phyloP scores from a whole-genome alignment of 2,888 invertebrate genomes.

The Chrysina gloriosa region DNA sequence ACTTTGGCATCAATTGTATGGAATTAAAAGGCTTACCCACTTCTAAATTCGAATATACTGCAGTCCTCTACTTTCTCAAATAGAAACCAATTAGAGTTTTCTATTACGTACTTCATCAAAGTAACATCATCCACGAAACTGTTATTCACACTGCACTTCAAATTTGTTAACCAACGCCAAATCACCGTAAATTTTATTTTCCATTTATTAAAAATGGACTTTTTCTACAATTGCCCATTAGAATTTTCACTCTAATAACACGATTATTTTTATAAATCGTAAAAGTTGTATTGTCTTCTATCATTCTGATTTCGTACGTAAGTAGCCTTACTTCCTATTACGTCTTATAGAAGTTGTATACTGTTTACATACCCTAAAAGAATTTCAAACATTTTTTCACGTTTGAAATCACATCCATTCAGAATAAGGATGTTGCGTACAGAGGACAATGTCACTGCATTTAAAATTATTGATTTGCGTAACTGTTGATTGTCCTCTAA shows the following conservation, averaged over 20 bases:
- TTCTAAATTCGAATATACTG: slow-evolving; percentile 23
- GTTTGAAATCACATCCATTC: slow-evolving; percentile 8
- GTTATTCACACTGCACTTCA: slow-evolving; percentile 35
- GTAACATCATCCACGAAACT: slow-evolving; percentile 51
- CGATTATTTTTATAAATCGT: slow-evolving; percentile 13
- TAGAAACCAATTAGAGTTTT: slow-evolving; percentile 59
- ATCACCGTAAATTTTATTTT: not conserved
- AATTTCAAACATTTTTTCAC: slow-evolving; percentile 2
- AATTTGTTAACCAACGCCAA: slow-evolving; percentile 6
- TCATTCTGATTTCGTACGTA: not conserved
- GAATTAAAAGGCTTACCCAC: slow-evolving; percentile 25
- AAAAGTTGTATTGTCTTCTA: slow-evolving; percentile 5
- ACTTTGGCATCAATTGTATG: not conserved
- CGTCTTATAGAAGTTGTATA: not conserved
- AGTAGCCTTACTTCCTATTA: too few relatives aligned
- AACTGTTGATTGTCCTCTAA: slow-evolving; percentile 35
- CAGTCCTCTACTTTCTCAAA: slow-evolving; percentile 53
- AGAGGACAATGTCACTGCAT: slow-evolving; percentile 22
- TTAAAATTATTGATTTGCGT: slow-evolving; percentile 41
- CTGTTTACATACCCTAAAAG: not conserved
- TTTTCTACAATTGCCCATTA: not conserved
- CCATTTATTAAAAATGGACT: slow-evolving; percentile 8
- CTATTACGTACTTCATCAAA: slow-evolving; percentile 55
- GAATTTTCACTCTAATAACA: slow-evolving; percentile 9
- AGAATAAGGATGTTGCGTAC: slow-evolving; percentile 35